These are phyloP conservation scores for Gopherus flavomarginatus DNA, from an alignment of 2,113 vertebrate species.

Conservation along the genomic window DNA sequence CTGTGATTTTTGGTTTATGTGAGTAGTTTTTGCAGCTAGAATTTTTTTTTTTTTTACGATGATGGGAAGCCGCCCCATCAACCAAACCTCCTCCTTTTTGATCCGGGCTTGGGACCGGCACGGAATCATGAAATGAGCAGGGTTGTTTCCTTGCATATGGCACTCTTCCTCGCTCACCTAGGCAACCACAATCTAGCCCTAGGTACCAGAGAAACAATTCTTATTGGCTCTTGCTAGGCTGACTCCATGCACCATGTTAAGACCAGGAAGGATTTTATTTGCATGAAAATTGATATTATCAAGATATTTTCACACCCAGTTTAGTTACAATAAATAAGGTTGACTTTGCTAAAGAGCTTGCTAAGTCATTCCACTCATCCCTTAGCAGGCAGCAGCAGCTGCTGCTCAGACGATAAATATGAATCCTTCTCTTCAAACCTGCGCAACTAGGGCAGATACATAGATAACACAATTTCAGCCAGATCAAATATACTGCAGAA, in stretches of 20 bases:
- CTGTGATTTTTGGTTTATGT: no score
- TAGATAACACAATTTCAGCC: neutral
- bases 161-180: neutral
- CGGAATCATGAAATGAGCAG: neutral
- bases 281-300: slow-evolving; percentile 19
- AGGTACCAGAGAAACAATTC: neutral
- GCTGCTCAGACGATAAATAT: neutral
- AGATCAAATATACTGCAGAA: neutral
- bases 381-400: neutral
- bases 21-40: no score
- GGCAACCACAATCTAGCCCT: neutral
- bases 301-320: slow-evolving; percentile 63
- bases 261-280: slow-evolving; percentile 51
- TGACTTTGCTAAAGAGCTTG: slow-evolving; percentile 30
- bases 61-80: no score
- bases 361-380: neutral
- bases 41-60: no score
- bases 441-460: neutral
- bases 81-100: no score
- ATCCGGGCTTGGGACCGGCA: no score
- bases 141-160: neutral
- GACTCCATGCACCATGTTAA: slow-evolving; percentile 60
- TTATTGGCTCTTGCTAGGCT: slow-evolving; percentile 32
- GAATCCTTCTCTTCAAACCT: neutral
- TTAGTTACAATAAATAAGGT: slow-evolving; percentile 41